These are phyloP conservation scores for Acanthaster planci DNA, from an alignment of 35 echinoderm and acorn worm species.

Conservation along the genomic window DNA sequence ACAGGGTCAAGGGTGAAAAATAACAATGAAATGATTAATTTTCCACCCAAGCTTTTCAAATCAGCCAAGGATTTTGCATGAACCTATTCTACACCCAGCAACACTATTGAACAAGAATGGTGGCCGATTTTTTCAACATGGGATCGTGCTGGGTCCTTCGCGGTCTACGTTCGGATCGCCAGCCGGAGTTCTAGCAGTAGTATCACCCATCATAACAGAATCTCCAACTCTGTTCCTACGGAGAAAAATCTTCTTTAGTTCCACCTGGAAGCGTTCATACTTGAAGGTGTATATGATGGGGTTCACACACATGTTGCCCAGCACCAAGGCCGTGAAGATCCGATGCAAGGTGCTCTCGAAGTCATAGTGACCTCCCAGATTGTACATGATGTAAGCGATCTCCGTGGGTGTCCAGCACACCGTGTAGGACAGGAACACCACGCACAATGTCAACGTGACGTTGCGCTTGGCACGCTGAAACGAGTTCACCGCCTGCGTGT, in stretches of 20 bases:
- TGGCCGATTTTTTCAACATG: too few relatives aligned
- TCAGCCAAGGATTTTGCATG: too few relatives aligned
- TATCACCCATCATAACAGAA: background rate
- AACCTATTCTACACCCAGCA: too few relatives aligned
- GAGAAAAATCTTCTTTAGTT: constrained; percentile 63
- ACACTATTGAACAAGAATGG: too few relatives aligned
- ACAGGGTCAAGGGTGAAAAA: too few relatives aligned
- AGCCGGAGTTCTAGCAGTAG: background rate
- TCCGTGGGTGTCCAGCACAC: constrained; percentile 82
- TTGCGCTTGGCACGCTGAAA: constrained; percentile 80
- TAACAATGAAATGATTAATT: too few relatives aligned
- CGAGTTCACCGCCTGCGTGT: constrained; percentile 18
- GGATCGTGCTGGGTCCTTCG: background rate
- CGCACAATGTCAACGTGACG: constrained; percentile 71
- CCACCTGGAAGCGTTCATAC: constrained; percentile 73
- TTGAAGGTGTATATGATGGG: constrained; percentile 88
- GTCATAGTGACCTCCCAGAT: constrained; percentile 65
- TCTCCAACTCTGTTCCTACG: too few relatives aligned
- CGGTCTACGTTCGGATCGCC: background rate
- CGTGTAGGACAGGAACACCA: constrained; percentile 73
- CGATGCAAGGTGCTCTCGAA: constrained; percentile 63
- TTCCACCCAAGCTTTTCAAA: too few relatives aligned
- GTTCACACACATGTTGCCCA: constrained; percentile 82
- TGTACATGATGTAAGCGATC: constrained; percentile 67
- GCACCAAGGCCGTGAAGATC: constrained; percentile 52